These are phyloP conservation scores for Poliocrania exsul DNA, from an alignment of 2,797 vertebrate genomes.

Conservation along the genomic window DNA sequence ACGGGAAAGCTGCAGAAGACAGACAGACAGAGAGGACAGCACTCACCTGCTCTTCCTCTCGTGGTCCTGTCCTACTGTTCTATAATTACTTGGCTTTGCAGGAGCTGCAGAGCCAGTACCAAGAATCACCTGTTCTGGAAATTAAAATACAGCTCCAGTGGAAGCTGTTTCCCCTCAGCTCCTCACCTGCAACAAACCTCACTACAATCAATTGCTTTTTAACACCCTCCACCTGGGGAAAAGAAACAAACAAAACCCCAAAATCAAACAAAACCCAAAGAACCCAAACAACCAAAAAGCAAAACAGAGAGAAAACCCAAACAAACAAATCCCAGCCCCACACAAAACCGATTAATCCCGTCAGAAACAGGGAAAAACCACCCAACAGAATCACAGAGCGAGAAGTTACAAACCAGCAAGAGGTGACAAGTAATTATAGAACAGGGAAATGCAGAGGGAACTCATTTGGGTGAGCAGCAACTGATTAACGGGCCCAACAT, in stretches of 20 bases:
- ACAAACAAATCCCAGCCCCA: not conserved
- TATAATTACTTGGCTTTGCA: not conserved
- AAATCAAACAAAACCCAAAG: not conserved
- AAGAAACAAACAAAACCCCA: not conserved
- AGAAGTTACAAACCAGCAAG: conserved; percentile 46
- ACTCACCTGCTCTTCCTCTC: not conserved
- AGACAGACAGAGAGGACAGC: not conserved
- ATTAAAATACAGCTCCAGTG: not conserved
- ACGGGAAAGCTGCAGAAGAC: fast-evolving
- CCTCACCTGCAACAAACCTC: not conserved
- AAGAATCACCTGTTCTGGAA: not conserved
- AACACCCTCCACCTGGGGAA: not conserved
- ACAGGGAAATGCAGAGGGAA: conserved; percentile 42
- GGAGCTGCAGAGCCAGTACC: not conserved
- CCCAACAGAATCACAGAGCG: conserved; percentile 11
- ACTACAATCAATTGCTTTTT: not conserved
- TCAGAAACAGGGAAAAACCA: not conserved
- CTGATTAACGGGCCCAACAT: conserved; percentile 58
- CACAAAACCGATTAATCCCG: not conserved
- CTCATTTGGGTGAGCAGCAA: conserved; percentile 52
- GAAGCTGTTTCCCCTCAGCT: not conserved
- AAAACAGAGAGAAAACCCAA: not conserved
- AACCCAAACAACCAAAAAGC: not conserved
- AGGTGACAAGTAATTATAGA: conserved; percentile 71
- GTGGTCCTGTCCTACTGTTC: too few species aligned